Percentiles rank a stretch among this genome's conserved stretches.
phyloP scores from a whole-genome alignment of 2,797 vertebrate genomes.

The Schizopygopsis pylzovi region DNA sequence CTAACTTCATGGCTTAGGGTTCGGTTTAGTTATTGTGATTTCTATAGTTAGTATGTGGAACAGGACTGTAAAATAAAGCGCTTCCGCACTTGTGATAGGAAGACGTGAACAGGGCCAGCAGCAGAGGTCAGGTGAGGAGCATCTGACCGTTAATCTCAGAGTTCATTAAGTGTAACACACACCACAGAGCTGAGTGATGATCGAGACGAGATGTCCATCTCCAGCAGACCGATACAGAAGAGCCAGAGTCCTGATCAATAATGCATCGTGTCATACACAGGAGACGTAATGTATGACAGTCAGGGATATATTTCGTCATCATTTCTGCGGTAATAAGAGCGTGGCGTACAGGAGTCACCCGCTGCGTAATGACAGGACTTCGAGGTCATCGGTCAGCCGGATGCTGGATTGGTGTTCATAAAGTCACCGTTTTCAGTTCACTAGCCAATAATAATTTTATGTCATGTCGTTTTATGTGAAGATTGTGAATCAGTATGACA shows the following conservation, averaged over 20 bases:
- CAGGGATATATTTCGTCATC: neutral
- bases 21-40: no score
- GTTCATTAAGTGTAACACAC: slow-evolving; percentile 75
- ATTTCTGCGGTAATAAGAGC: neutral
- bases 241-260: slow-evolving; percentile 6
- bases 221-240: slow-evolving; percentile 4
- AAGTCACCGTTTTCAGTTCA: neutral
- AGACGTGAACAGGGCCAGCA: no score
- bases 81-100: no score
- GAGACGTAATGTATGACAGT: neutral
- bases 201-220: slow-evolving; percentile 8
- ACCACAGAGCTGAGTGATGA: slow-evolving; percentile 68
- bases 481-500: neutral
- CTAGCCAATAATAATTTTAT: neutral
- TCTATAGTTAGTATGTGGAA: no score
- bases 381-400: neutral
- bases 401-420: neutral
- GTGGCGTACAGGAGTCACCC: neutral
- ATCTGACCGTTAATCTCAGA: slow-evolving; percentile 56
- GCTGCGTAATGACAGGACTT: neutral
- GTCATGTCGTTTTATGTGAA: neutral
- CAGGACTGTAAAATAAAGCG: no score
- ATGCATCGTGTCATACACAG: slow-evolving; percentile 3
- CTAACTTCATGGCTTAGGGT: no score
- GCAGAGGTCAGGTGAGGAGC: slow-evolving; percentile 17